phyloP scores from a whole-genome alignment of 2,113 vertebrate genomes.

The Cinclus cinclus region DNA sequence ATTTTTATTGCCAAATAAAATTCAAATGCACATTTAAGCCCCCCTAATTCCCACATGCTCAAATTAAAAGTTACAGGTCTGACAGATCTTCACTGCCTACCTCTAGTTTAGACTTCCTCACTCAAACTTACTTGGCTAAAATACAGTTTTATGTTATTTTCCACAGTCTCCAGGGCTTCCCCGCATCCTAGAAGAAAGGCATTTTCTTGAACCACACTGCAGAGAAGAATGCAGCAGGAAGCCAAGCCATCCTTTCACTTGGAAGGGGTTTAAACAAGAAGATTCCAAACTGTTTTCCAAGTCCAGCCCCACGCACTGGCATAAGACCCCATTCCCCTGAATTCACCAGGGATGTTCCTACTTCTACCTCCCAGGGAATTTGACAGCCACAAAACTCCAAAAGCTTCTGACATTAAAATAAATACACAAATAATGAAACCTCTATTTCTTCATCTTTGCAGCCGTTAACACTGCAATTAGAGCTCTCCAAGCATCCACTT shows the following conservation, averaged over 20 bases:
- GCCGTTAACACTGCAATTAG: not conserved
- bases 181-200: slow-evolving; percentile 21
- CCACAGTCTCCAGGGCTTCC: slow-evolving; percentile 23
- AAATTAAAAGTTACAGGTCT: not conserved
- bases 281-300: slow-evolving; percentile 29
- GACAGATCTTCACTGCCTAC: not conserved
- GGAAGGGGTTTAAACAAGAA: slow-evolving; percentile 46
- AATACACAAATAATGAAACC: not conserved
- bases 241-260: slow-evolving; percentile 32
- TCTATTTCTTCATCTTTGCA: slow-evolving; percentile 8
- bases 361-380: not conserved
- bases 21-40: not conserved
- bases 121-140: slow-evolving; percentile 1
- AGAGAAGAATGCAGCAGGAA: slow-evolving; percentile 50
- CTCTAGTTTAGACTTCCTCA: not conserved
- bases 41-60: not conserved
- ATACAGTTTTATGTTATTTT: slow-evolving; percentile 28
- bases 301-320: not conserved
- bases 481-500: slow-evolving; percentile 3
- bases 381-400: not conserved
- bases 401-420: not conserved
- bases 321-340: not conserved
- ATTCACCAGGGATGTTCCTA: not conserved
- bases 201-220: slow-evolving; percentile 52
- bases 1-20: not conserved